Percentiles rank a stretch among this genome's conserved stretches.
These are phyloP conservation scores for Omphaloscelis lunosa DNA, from an alignment of 2,888 invertebrate genomes.

Conservation along the genomic window DNA sequence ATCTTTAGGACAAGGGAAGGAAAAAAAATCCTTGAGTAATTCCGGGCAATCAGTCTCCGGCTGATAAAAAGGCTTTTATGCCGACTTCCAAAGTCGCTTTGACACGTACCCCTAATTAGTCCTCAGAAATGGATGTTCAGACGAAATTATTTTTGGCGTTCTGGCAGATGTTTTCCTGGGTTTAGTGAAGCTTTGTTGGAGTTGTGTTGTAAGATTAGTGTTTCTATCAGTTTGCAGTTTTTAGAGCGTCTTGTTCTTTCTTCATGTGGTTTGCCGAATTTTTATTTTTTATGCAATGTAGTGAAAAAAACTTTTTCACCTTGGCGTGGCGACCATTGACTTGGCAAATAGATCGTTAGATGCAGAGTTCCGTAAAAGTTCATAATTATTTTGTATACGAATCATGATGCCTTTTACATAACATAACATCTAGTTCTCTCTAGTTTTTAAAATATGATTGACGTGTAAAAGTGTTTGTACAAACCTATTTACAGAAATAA, in stretches of 20 bases:
- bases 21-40: constrained; percentile 83
- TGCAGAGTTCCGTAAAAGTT: not conserved
- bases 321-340: too few species aligned
- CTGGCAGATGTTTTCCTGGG: constrained; percentile 42
- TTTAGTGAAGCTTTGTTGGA: constrained; percentile 22
- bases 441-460: too few species aligned
- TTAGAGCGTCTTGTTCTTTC: too few species aligned
- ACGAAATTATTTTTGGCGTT: constrained; percentile 47
- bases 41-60: constrained; percentile 79
- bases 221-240: not conserved
- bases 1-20: constrained; percentile 68
- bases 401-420: too few species aligned
- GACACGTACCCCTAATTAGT: constrained; percentile 69
- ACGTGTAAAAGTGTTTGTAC: too few species aligned
- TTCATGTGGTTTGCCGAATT: too few species aligned
- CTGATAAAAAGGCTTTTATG: constrained; percentile 75
- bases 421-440: too few species aligned
- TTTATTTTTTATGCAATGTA: too few species aligned
- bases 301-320: too few species aligned
- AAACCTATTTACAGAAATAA: too few species aligned
- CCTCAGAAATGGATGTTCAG: constrained; percentile 55
- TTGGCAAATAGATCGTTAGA: not conserved
- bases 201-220: constrained; percentile 6
- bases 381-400: not conserved
- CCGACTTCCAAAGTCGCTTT: constrained; percentile 58